phyloP scores from a whole-genome alignment of 2,113 vertebrate species.

The Alosa alosa region DNA sequence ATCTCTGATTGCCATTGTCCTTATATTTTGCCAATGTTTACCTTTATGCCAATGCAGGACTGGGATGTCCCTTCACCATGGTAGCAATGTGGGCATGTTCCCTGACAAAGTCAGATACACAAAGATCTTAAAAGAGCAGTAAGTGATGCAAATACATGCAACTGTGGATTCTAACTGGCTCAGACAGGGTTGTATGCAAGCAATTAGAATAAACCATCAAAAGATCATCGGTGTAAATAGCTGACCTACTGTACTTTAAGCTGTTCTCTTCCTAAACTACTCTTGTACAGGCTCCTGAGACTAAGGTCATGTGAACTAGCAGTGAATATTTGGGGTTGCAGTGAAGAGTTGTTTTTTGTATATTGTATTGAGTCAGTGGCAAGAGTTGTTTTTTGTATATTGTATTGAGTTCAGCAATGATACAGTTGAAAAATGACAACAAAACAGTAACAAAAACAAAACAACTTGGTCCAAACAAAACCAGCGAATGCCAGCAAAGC shows the following conservation, averaged over 20 bases:
- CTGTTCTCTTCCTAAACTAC: no score
- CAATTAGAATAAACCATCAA: not conserved
- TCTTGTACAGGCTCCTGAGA: no score
- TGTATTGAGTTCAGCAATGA: conserved; percentile 15
- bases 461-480: not conserved
- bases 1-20: not conserved
- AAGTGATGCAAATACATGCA: not conserved
- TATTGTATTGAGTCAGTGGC: not conserved
- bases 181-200: not conserved
- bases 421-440: not conserved
- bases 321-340: not conserved
- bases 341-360: not conserved
- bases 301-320: no score
- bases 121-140: not conserved
- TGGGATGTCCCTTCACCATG: not conserved
- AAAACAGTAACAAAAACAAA: not conserved
- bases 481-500: not conserved
- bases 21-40: not conserved
- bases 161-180: not conserved
- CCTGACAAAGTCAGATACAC: not conserved
- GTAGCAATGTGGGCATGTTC: not conserved
- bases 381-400: not conserved
- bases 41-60: not conserved
- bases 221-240: not conserved
- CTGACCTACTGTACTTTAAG: no score